These are phyloP conservation scores for Sus cebifrons DNA, from an alignment of 2,797 vertebrate genomes.

Conservation along the genomic window DNA sequence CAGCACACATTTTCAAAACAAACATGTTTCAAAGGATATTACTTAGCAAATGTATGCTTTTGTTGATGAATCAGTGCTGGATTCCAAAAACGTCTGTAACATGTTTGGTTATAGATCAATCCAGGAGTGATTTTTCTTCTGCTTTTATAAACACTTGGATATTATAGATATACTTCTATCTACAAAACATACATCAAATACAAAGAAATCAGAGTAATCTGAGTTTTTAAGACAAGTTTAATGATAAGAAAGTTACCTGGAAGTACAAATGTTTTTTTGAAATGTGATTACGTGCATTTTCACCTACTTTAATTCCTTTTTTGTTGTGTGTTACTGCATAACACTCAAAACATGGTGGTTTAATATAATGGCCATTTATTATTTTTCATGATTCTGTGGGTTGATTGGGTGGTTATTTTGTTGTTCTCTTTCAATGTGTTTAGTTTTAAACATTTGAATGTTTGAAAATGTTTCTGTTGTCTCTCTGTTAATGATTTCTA, in stretches of 20 bases:
- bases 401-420: neutral
- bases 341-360: neutral
- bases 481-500: neutral
- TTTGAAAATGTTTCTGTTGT: neutral
- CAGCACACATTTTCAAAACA: neutral
- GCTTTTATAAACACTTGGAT: neutral
- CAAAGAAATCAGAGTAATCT: constrained; percentile 9
- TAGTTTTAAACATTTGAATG: constrained; percentile 9
- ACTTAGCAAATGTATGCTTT: neutral
- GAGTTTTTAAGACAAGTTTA: neutral
- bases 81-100: neutral
- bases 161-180: neutral
- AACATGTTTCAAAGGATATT: neutral
- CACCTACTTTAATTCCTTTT: neutral
- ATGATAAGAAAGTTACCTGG: neutral
- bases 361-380: neutral
- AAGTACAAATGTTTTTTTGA: neutral
- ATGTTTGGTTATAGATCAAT: neutral
- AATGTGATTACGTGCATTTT: neutral
- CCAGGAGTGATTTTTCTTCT: neutral
- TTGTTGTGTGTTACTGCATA: neutral
- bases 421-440: neutral
- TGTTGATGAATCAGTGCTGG: neutral
- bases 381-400: neutral
- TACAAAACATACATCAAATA: neutral